Base-by-base conservation (phyloP, 2,113 vertebrate species). In the Clupea harengus region DNA sequence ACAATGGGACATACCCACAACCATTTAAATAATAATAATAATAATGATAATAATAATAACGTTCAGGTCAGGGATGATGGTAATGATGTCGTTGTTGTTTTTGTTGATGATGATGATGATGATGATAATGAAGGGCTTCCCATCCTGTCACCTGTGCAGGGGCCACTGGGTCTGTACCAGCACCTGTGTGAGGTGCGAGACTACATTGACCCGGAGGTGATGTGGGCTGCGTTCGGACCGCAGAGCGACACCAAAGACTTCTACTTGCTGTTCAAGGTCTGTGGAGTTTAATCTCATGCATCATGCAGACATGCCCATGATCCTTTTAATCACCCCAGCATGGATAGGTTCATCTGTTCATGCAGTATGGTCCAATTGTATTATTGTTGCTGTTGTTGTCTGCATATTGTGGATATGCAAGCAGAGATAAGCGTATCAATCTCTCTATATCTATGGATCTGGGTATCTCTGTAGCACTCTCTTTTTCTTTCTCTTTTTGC, bases 161-260 rank as follows among this genome's bases (percentile, higher is more conserved):
- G 52, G 6, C 81, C 57, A 22, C 18, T 25, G 39, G 82, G 47
- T 15, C 46, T 83, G 15, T 85, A 47, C 52, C 18, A 81, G 10
- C 47, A 87, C 82, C 80, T 88, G 80, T 75, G 39, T 81, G 84
- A 87, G 75, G 82, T 64, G 25, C 83, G 13, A 84, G 80, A 60
- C 78, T 64, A 45, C 45, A 60, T 9, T 4, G 28, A 87, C 54
- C 80, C 80, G 32, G 80, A 54, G 64, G 72, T 88, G 11, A 64
- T 72, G 50, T 87, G 80, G 82, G 82, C 82, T 20, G 85, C 50
- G 3, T 84, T 82, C 47, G 87, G 39, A 84, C 46, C 81, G 44
- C 84, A 81, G 60, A 84, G 82, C n/a, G 45, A 81, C 44, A 45
- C 82, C 57, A 78, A 89, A 47, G 82, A 84, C 22, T 81, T 83